Base-by-base conservation (phyloP, 1,140 invertebrate species). In the Hermetia illucens region DNA sequence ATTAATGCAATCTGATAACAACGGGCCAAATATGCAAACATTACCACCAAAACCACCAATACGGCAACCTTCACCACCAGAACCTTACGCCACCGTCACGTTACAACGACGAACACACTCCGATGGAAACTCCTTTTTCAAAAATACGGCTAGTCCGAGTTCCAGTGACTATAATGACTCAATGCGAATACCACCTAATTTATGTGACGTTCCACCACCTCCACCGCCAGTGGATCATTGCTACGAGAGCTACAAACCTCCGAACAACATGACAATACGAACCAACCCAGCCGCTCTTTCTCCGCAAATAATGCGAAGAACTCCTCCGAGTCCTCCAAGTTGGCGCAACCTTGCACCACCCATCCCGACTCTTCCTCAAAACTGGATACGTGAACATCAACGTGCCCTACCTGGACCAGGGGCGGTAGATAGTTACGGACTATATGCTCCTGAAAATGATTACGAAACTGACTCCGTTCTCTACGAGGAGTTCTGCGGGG, bases 21-120 rank as follows among this genome's bases (percentile, higher is more conserved):
- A 75, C 0, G 75, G 77, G 55, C 74, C 77, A 0, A 74, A 77
- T 51, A 21, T 36, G 41, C 29, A 22, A 21, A 21, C 33, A 33
- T 9, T 13, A 2, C 47, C 66, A 16, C 64, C 66, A 38, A 66
- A 66, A 6, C 75, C 75, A 0, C 75, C 75, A n/a, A 66, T 64
- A 41, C 61, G 67, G 31, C 46, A 66, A 19, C 64, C 66, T 37
- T 66, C 68, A 6, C 75, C 75, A 0, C 75, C 75, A 18, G 49
- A 51, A 24, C 79, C 79, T 0, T 82, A 82, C 46, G 79, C 79
- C 2, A 82, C 78, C 0, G 82, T 79, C 2, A 79, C 77, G 0
- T 57, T 82, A 0, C 39, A 41, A 36, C 39, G 39, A 12, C 22
- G 39, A 5, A 18, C 19, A 3, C 37, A 39, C 15, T 39, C 37